Conservation (phyloP, 2,888 invertebrate genomes). For the Cotesia congregata region DNA sequence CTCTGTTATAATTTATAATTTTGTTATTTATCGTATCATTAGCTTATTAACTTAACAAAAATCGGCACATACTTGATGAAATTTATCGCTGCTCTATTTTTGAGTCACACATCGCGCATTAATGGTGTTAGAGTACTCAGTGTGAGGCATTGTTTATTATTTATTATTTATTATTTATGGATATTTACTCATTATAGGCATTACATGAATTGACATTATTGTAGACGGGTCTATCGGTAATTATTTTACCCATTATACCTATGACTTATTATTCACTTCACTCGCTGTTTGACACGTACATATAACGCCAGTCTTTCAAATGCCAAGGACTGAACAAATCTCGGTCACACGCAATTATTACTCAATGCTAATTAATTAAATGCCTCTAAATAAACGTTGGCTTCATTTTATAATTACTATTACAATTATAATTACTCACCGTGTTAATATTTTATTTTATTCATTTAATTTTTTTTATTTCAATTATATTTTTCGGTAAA, state of each 20-base stretch:
- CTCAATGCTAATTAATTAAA: not conserved
- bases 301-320: not conserved
- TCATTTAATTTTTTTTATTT: not conserved
- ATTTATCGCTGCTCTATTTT: not conserved
- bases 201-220: not conserved
- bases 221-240: not conserved
- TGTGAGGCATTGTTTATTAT: not conserved
- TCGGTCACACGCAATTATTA: slow-evolving; percentile 1
- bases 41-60: not conserved
- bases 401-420: not conserved
- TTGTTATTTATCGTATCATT: not conserved
- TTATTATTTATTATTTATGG: not conserved
- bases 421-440: not conserved
- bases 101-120: not conserved
- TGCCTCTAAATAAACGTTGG: not conserved
- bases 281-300: not conserved
- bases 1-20: not conserved
- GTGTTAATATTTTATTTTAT: not conserved
- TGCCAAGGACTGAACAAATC: not conserved
- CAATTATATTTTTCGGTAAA: no score
- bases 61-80: not conserved
- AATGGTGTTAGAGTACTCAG: not conserved
- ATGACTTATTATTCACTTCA: not conserved
- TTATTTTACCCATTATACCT: not conserved
- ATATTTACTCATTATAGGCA: not conserved